phyloP scores from a whole-genome alignment of 2,113 vertebrate genomes.

The Cranoglanis bouderius region DNA sequence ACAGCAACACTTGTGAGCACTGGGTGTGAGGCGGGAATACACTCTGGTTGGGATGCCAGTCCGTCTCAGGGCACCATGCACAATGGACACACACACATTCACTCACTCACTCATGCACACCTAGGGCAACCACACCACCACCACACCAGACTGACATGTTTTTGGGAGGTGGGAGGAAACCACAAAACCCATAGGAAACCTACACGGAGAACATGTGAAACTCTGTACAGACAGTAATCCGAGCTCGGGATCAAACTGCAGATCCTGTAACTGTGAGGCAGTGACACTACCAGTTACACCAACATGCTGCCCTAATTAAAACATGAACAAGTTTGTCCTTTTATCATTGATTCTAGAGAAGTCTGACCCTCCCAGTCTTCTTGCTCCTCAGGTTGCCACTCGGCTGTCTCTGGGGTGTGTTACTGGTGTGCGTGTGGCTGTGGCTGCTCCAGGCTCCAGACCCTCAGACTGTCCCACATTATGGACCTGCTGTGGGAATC shows the following conservation, averaged over 20 bases:
- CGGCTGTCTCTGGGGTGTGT: slow-evolving; percentile 82
- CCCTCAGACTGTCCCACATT: slow-evolving; percentile 80
- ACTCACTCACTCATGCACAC: background rate
- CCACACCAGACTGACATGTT: background rate
- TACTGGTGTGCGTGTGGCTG: slow-evolving; percentile 87
- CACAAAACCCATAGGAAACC: background rate
- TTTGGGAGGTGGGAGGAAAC: background rate
- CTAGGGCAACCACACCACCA: background rate
- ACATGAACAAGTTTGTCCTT: background rate
- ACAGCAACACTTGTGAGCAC: background rate
- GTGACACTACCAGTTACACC: background rate
- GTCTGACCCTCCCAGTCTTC: background rate
- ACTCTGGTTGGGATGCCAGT: background rate
- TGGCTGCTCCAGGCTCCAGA: slow-evolving; percentile 86
- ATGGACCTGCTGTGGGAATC: slow-evolving; percentile 82
- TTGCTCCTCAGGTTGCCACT: slow-evolving; percentile 81
- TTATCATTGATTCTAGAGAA: background rate
- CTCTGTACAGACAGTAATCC: background rate
- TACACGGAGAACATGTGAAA: background rate
- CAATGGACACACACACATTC: background rate
- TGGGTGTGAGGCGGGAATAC: background rate
- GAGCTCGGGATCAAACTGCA: background rate
- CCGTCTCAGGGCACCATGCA: background rate
- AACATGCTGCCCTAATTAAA: background rate
- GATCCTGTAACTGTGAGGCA: background rate